Percentiles rank a stretch among this genome's conserved stretches.
phyloP scores from a whole-genome alignment of 2,113 vertebrate species.

The Andinoacara biseriatus region DNA sequence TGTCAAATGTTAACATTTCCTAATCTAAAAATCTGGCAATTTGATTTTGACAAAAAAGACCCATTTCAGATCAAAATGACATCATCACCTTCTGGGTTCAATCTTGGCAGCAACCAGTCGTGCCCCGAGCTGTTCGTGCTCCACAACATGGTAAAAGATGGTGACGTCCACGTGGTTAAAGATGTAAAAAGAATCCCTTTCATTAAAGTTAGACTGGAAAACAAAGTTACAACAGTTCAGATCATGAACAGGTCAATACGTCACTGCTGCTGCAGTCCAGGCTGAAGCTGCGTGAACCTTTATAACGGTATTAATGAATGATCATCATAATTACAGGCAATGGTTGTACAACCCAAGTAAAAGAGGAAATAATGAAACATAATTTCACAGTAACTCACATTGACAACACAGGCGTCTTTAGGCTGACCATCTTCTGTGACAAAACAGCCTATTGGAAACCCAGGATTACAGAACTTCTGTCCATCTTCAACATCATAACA shows the following conservation, averaged over 20 bases:
- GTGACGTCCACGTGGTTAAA: constrained; percentile 96
- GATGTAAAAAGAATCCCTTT: constrained; percentile 92
- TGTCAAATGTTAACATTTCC: too few relatives aligned
- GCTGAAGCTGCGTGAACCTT: too few relatives aligned
- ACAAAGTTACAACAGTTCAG: neutral
- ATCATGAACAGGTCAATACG: too few relatives aligned
- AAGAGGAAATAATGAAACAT: neutral
- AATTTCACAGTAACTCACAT: constrained; percentile 74
- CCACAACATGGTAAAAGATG: constrained; percentile 90
- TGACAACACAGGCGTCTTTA: constrained; percentile 94
- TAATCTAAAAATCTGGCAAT: too few relatives aligned
- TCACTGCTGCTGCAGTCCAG: neutral
- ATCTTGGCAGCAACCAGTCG: constrained; percentile 94
- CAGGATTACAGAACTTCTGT: constrained; percentile 94
- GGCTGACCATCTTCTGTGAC: constrained; percentile 87
- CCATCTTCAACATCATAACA: constrained; percentile 93
- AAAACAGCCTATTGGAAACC: constrained; percentile 93
- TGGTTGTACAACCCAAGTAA: too few relatives aligned
- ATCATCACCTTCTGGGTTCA: constrained; percentile 90
- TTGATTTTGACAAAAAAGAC: too few relatives aligned
- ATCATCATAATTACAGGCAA: too few relatives aligned
- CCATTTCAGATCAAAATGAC: too few relatives aligned
- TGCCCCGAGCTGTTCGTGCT: constrained; percentile 84
- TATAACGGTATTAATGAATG: too few relatives aligned
- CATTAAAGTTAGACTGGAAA: constrained; percentile 88